Conservation (phyloP, 1,140 invertebrate species). For the fruit fly (Drosophila melanogaster) region DNA sequence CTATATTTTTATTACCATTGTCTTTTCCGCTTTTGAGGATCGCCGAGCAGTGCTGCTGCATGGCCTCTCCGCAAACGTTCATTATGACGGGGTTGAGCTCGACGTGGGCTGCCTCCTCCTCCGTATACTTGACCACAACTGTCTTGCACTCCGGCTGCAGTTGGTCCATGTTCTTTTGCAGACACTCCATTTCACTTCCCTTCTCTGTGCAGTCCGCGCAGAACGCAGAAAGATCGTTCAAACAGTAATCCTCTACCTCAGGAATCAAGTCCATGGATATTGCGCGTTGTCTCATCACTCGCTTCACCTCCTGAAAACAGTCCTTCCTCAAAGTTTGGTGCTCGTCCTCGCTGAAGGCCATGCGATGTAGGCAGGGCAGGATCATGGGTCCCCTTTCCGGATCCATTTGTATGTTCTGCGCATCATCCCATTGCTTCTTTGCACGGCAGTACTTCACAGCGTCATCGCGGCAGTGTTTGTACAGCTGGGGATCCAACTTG, state of each 20-base stretch:
- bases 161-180: conserved; percentile 95
- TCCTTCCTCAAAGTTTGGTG: conserved; percentile 87
- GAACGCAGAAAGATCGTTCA: conserved; percentile 92
- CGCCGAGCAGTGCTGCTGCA: conserved; percentile 92
- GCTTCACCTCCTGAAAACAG: conserved; percentile 91
- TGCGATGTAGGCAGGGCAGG: conserved; percentile 96
- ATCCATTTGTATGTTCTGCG: conserved; percentile 87
- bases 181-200: conserved; percentile 95
- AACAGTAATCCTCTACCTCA: conserved; percentile 95
- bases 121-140: conserved; percentile 94
- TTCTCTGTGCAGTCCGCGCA: conserved; percentile 94
- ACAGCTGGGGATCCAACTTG: conserved; percentile 95
- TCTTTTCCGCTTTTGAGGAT: conserved; percentile 89
- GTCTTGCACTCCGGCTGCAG: conserved; percentile 83
- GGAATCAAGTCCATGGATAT: conserved; percentile 96
- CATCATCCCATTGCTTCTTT: conserved; percentile 90
- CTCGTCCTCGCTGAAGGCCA: conserved; percentile 91
- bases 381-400: conserved; percentile 91
- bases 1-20: conserved; percentile 85
- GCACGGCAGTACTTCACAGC: conserved; percentile 93
- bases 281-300: conserved; percentile 96
- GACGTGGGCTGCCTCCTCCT: conserved; percentile 93
- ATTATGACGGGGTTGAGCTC: conserved; percentile 95
- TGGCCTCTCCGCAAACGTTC: conserved; percentile 91
- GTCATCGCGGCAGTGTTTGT: conserved; percentile 93